Evolutionary conservation across 2,888 invertebrate genomes (phyloP).

Genomic region (Nebria salina): DNA sequence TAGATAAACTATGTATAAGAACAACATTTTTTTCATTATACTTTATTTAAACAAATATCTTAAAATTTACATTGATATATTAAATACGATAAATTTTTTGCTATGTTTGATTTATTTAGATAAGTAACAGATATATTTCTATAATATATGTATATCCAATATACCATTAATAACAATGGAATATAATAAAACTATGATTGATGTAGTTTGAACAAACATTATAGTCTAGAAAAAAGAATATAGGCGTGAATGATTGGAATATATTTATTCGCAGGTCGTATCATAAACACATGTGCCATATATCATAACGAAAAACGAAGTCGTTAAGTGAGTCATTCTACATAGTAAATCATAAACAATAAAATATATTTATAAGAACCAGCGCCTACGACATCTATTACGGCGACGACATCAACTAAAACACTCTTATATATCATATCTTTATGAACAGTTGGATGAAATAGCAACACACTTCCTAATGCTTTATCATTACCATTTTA

Average conservation of each 20-base stretch:
- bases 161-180: neutral
- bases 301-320: neutral
- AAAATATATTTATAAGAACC: neutral
- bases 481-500: too few relatives aligned
- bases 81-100: neutral
- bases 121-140: neutral
- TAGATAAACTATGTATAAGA: too few relatives aligned
- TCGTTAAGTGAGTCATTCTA: neutral
- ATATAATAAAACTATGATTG: neutral
- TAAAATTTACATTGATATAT: neutral
- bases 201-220: slow-evolving; percentile 1
- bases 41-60: neutral
- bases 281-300: neutral
- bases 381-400: slow-evolving; percentile 1
- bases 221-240: neutral
- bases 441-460: neutral
- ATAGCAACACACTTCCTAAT: neutral
- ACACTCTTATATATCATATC: neutral
- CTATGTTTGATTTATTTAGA: neutral
- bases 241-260: neutral
- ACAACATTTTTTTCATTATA: neutral
- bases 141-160: slow-evolving; percentile 1
- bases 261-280: slow-evolving; percentile 1
- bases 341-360: neutral
- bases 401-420: neutral